Evolutionary conservation across 2,888 invertebrate species (phyloP).

Genomic region (Patella ulyssiponensis): DNA sequence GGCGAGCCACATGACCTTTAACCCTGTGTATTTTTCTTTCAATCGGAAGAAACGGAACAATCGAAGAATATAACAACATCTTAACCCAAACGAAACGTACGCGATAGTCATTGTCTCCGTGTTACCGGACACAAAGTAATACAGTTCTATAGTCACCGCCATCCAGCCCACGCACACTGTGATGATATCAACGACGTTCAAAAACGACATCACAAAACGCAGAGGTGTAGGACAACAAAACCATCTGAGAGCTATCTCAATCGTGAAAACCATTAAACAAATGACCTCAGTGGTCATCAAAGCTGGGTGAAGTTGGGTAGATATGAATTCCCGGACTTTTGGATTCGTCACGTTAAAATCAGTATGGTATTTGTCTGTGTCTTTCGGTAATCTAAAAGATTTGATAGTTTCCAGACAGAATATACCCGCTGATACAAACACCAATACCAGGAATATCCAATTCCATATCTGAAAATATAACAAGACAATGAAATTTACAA

Average conservation of each 20-base stretch:
- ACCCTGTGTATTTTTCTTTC: slow-evolving; percentile 10
- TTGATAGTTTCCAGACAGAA: slow-evolving; percentile 17
- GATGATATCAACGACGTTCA: slow-evolving; percentile 17
- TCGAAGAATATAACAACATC: slow-evolving; percentile 12
- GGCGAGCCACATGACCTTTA: slow-evolving; percentile 12
- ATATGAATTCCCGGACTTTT: background rate
- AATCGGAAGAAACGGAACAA: slow-evolving; percentile 19
- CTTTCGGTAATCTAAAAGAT: slow-evolving; percentile 9
- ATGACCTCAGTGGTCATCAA: background rate
- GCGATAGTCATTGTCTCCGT: background rate
- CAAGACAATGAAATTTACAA: background rate
- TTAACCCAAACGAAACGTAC: slow-evolving; percentile 6
- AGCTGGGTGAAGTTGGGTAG: slow-evolving; percentile 4
- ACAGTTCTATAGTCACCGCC: slow-evolving; percentile 5
- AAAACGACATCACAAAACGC: background rate
- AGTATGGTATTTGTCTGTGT: background rate
- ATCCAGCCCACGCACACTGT: slow-evolving; percentile 19
- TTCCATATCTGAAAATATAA: slow-evolving; percentile 19
- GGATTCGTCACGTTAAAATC: background rate
- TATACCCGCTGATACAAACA: slow-evolving; percentile 7
- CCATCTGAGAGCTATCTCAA: slow-evolving; percentile 3
- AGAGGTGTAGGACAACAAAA: slow-evolving; percentile 3
- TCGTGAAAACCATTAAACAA: slow-evolving; percentile 14
- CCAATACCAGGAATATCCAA: slow-evolving; percentile 1
- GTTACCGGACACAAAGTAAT: background rate